Percentiles rank a stretch among this genome's conserved stretches.
phyloP scores from a whole-genome alignment of 2,113 vertebrate genomes.

The Onychorhynchus coronatus region DNA sequence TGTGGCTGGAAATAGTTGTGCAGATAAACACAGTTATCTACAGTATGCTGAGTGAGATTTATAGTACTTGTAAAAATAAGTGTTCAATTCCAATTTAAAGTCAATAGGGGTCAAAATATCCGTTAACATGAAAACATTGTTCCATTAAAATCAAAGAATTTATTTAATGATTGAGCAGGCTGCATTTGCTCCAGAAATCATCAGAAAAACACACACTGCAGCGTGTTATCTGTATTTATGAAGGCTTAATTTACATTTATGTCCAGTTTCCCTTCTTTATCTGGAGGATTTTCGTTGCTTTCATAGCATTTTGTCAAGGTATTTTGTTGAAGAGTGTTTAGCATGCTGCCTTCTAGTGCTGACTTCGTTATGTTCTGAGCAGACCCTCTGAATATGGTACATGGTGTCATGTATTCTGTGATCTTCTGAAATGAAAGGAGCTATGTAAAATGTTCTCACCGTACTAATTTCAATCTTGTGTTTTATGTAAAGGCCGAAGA shows the following conservation, averaged over 20 bases:
- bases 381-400: not conserved
- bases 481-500: constrained; percentile 87
- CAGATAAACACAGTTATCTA: not conserved
- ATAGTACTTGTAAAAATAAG: not conserved
- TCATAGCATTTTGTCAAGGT: not conserved
- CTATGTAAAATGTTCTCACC: not conserved
- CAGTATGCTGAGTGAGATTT: not conserved
- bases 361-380: not conserved
- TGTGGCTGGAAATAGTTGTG: not conserved
- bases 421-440: not conserved
- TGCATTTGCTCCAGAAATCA: not conserved
- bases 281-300: not conserved
- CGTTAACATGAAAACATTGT: not conserved
- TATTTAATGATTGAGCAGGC: not conserved
- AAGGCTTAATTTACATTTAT: not conserved
- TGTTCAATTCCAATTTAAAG: not conserved
- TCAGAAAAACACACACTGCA: not conserved
- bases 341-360: not conserved
- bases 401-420: not conserved
- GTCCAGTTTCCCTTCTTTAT: not conserved
- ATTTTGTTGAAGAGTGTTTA: not conserved
- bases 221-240: not conserved
- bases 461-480: constrained; percentile 29
- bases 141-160: not conserved
- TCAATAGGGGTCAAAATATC: not conserved